Conservation (phyloP, 2,113 vertebrate species). For the Zapus hudsonius region DNA sequence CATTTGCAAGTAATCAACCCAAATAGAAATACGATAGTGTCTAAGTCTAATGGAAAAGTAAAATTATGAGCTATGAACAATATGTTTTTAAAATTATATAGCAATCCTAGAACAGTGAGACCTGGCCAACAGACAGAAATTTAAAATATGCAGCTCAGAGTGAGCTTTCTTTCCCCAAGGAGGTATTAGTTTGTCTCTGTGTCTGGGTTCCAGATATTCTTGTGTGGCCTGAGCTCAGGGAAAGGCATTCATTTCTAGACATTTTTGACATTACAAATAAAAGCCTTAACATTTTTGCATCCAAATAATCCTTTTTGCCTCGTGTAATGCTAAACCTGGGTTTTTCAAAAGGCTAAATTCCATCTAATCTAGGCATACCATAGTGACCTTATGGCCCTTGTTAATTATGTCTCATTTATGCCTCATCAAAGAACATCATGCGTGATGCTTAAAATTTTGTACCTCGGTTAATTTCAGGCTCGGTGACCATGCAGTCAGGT, state of each 20-base stretch:
- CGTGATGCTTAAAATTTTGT: not conserved
- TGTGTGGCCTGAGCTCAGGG: constrained; percentile 40
- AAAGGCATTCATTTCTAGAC: not conserved
- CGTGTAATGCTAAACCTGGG: constrained; percentile 4
- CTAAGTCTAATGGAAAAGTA: not conserved
- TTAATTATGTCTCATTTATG: not conserved
- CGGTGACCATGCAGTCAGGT: not conserved
- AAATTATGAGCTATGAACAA: not conserved
- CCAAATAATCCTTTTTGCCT: constrained; percentile 1
- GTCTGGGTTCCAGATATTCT: constrained; percentile 25
- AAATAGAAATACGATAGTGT: not conserved
- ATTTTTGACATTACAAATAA: not conserved
- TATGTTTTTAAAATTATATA: constrained; percentile 8
- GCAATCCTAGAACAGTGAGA: not conserved
- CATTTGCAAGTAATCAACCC: not conserved
- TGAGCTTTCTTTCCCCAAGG: constrained; percentile 26
- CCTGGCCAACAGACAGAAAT: not conserved
- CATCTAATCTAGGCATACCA: not conserved
- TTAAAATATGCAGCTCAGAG: not conserved
- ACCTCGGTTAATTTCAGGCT: not conserved
- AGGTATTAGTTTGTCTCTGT: not conserved
- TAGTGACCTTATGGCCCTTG: not conserved
- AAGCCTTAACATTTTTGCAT: constrained; percentile 43
- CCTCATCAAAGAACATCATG: not conserved
- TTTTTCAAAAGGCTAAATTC: not conserved